Evolutionary conservation across 2,888 invertebrate species (phyloP).

Genomic region (Aphrophora alni): DNA sequence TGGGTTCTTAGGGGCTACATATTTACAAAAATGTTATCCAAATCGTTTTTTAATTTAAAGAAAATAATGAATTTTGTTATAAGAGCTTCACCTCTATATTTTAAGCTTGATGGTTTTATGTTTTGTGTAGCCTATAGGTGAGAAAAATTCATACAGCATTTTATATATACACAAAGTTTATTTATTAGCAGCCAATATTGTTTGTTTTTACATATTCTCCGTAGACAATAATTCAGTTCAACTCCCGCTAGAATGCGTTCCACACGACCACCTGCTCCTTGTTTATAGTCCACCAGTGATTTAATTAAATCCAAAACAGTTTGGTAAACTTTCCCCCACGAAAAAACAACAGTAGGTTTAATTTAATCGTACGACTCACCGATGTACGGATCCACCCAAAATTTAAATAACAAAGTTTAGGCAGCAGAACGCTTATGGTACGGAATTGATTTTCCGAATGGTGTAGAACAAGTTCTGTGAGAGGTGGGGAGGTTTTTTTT

Average conservation of each 20-base stretch:
- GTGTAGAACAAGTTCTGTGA: background rate
- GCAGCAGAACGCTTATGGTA: background rate
- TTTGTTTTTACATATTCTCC: too few relatives aligned
- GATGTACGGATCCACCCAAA: background rate
- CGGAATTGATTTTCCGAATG: background rate
- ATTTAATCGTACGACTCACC: background rate
- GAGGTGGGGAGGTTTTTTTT: background rate
- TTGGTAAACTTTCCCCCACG: background rate
- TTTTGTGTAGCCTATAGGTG: too few relatives aligned
- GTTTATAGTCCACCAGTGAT: constrained; percentile 2
- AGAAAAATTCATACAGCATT: too few relatives aligned
- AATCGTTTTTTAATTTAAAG: too few relatives aligned
- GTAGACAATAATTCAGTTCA: background rate
- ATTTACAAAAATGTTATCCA: too few relatives aligned
- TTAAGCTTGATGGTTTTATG: too few relatives aligned
- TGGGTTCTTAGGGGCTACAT: too few relatives aligned
- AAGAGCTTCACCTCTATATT: too few relatives aligned
- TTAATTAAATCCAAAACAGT: constrained; percentile 6
- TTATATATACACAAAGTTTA: too few relatives aligned
- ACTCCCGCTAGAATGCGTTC: background rate
- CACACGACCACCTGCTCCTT: background rate
- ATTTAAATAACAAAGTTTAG: background rate
- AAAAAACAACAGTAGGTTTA: background rate
- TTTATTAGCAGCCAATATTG: too few relatives aligned
- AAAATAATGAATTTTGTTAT: too few relatives aligned